Base-by-base conservation (phyloP, 2,113 vertebrate genomes). In the Heterochromis multidens region DNA sequence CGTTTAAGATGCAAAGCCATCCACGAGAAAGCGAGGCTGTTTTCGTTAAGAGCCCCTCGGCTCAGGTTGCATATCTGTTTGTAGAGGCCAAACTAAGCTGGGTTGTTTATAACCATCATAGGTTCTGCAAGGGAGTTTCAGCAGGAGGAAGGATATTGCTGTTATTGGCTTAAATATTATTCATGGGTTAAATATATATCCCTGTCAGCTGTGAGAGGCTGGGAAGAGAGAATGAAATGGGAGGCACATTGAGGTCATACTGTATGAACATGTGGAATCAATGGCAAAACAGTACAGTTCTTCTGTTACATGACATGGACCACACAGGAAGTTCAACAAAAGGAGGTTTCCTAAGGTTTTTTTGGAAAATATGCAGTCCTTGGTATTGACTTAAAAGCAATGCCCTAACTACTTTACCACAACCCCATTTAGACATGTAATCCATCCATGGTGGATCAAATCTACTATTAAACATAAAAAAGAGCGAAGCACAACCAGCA, bases 61-160 rank as follows among this genome's bases (percentile, higher is more conserved):
- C 85, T 95, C 90, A 89, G 77, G 90, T 93, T 92, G 58, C 93
- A 89, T 84, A 84, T 91, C 80, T 90, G 89, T 94, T 93, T 93
- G 88, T 86, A 81, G 79, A 84, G 89, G 84, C 88, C 77, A 74
- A 65, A 60, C 84, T 93, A 80, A 92, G 77, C 79, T 61, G 57
- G 23, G 33, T 84, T 94, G 93, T 93, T 91, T 92, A 90, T 87
- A 88, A 90, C 87, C 83, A 82, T 82, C n/a, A 29, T 80, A 88
- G 80, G 84, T 88, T 88, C 37, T 87, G 62, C 43, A 16, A 63
- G 61, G 86, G 85, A 84, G 85, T 86, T 83, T 85, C 72, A 88
- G 65, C 85, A 60, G 83, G 29, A 84, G 80, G 78, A 84, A 91
- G 93, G 89, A 92, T 88, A 62, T 85, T 62, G 62, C 81, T 52